Evolutionary conservation across 2,113 vertebrate species (phyloP), one percentile per base, ranked within the genome.

Genomic region (Proteles cristata): DNA sequence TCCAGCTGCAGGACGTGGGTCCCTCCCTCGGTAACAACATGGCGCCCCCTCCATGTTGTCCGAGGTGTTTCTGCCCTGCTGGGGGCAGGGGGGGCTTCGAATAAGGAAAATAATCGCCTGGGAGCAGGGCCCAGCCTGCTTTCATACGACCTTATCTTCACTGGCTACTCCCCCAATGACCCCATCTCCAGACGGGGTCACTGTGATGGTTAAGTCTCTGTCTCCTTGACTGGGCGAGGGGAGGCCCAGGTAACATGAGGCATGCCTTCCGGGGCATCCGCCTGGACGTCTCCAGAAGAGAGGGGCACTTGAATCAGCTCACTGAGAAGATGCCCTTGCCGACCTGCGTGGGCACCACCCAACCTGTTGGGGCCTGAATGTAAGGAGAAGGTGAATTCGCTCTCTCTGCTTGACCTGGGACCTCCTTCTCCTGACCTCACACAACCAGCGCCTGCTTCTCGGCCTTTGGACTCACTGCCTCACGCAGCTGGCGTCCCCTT

Each of bases 71-170:
- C 74, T 74, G 33, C 63, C 55, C 33, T 65, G 25, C 10, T 45
- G 7, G 10, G 8, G 5, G 7, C 2, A 3, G 3, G 39, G 39
- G 39, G 39, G 4, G 1, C 23, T 50, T 10, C 26, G 28, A 14
- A 26, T 74, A 15, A 74, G 35, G 71, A 23, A 74, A 74, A 43
- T 14, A 25, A 11, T 74, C 23, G 26, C 71, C 71, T 43, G 23
- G 48, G 21, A 61, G 7, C 12, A 10, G 77, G 66, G 5, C 35
- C 66, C 33, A 33, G 2, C 4, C 15, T 50, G 8, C 33, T 63
- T 63, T 61, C 31, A 16, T 9, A 26, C 19, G n/a, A 39, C 25
- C 8, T 82, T 6, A 39, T 39, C 68, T 33, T 73, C 31, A 48
- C n/a, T 25, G 23, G 35, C 11, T 25, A 39, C n/a, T 14, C 83